A percentile compares a stretch with the other conserved stretches of the same genome.
Conservation (phyloP, 2,113 vertebrate genomes). For the Brevimyrus niger region DNA sequence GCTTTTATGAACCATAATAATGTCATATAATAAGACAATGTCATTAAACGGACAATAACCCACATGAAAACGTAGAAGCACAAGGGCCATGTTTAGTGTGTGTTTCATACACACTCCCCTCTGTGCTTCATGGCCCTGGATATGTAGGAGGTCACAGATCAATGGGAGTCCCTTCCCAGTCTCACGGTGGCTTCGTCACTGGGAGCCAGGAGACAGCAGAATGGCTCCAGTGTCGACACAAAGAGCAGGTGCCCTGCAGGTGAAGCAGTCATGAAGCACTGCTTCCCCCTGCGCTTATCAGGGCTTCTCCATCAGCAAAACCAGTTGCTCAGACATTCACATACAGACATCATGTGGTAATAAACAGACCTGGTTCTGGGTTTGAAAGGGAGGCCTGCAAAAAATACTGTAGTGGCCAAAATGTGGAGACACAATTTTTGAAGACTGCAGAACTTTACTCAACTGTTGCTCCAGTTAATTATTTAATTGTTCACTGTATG, state of each 20-base stretch:
- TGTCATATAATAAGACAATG: background rate
- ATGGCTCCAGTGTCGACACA: conserved; percentile 36
- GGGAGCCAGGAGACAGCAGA: conserved; percentile 48
- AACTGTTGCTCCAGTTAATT: background rate
- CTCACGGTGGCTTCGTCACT: conserved; percentile 14
- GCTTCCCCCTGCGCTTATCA: conserved; percentile 43
- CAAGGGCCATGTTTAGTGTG: background rate
- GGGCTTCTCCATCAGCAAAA: background rate
- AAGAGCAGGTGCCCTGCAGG: conserved; percentile 46
- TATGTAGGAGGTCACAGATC: background rate
- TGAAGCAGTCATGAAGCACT: conserved; percentile 47
- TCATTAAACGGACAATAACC: background rate
- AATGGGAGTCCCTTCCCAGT: background rate
- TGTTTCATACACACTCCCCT: background rate
- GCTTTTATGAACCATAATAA: background rate
- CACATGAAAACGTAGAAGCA: background rate
- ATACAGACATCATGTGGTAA: background rate
- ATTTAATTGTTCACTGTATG: no score
- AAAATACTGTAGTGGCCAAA: conserved; percentile 12
- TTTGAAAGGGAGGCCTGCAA: conserved; percentile 47
- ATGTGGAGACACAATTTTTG: background rate
- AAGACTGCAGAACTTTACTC: background rate
- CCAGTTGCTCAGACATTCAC: background rate
- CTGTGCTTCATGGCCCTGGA: background rate
- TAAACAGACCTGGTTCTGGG: background rate